Evolutionary conservation across 2,888 invertebrate genomes (phyloP), one percentile per base, ranked within the genome.

Genomic region (Trissolcus japonicus): DNA sequence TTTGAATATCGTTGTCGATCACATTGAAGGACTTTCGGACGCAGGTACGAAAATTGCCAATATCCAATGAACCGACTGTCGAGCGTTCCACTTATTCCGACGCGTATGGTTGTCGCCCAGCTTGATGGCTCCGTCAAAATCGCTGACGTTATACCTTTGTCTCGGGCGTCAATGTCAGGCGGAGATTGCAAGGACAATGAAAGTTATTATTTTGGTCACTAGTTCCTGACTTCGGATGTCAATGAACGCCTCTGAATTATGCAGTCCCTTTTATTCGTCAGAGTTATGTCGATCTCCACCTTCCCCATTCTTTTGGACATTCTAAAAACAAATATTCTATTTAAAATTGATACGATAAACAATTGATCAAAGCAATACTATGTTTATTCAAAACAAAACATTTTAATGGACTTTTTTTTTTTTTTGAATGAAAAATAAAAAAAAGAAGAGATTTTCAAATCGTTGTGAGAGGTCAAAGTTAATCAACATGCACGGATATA

Each of bases 101-200:
- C 83, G 83, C 81, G 81, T 81, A 80, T 73, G 69, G 61, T 69
- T 80, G 76, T 73, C 72, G 46, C 7, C 69, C 56, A 43, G 75
- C 29, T 71, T 78, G 80, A 80, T 76, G 71, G 81, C 67, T 80
- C 61, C 80, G 82, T 83, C 84, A 83, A 82, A 85, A 85, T 80
- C 81, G 80, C 78, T 83, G 83, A 85, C 83, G 80, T 79, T 80
- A n/a, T 46, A 81, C 85, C 83, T 85, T 85, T 85, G 85, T 85
- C 77, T 79, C 69, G 65, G 79, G 76, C 76, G 79, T 80, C 80
- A 77, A 68, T 78, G 78, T 76, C 78, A 78, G 68, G 57, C 76
- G 48, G 74, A 71, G 63, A 59, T 71, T 69, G 69, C 51, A 25
- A 53, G 62, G 59, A 80, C 80, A 80, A 80, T 80, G 63, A 66